phyloP scores from a whole-genome alignment of 1,140 invertebrate species.

The silkworm (Bombyx mori) region ASM3026992v2 NC_085119.1:15984501-15985000 shows the following conservation, averaged over 20 bases:
- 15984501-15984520: background rate
- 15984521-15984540: background rate
- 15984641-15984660: slow-evolving; percentile 15
- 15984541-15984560: background rate
- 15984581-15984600: slow-evolving; percentile 21
- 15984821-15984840: slow-evolving; percentile 33
- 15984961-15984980: too few relatives aligned
- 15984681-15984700: background rate
- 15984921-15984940: too few relatives aligned
- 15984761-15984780: slow-evolving; percentile 61
- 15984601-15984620: slow-evolving; percentile 22
- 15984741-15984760: slow-evolving; percentile 49
- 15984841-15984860: slow-evolving; percentile 55
- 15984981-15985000: too few relatives aligned
- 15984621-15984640: slow-evolving; percentile 23
- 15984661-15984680: slow-evolving; percentile 7
- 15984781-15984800: slow-evolving; percentile 59
- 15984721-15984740: slow-evolving; percentile 22
- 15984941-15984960: too few relatives aligned
- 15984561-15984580: slow-evolving; percentile 5
- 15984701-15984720: slow-evolving; percentile 17
- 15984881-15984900: too few relatives aligned
- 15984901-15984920: too few relatives aligned
- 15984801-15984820: slow-evolving; percentile 46
- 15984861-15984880: slow-evolving; percentile 10